These are phyloP conservation scores for Mastacembelus armatus DNA, from an alignment of 2,797 vertebrate genomes.

Conservation along the genomic window DNA sequence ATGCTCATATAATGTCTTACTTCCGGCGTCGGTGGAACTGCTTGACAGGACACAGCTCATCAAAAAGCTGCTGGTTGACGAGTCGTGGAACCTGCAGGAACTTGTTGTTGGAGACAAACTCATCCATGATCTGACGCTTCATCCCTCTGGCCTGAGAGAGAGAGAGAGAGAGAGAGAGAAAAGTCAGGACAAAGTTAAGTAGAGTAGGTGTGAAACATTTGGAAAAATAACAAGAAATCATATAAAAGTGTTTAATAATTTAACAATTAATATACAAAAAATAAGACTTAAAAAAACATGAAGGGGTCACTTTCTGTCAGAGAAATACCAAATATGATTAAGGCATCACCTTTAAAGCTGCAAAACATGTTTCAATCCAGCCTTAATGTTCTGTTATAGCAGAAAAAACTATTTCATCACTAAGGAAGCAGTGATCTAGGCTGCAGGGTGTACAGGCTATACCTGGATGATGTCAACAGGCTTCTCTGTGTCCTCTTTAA, in stretches of 20 bases:
- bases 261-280: no score
- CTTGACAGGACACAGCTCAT: constrained; percentile 94
- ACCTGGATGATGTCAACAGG: constrained; percentile 94
- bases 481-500: constrained; percentile 90
- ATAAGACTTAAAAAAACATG: no score
- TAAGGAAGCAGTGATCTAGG: neutral
- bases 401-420: neutral
- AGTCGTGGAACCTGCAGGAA: constrained; percentile 93
- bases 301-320: no score
- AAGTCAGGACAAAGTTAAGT: neutral
- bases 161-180: neutral
- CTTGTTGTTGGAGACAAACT: constrained; percentile 95
- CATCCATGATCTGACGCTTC: constrained; percentile 93
- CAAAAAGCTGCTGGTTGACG: constrained; percentile 93
- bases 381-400: neutral
- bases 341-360: neutral
- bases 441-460: constrained; percentile 11
- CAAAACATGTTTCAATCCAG: neutral
- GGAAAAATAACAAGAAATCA: neutral
- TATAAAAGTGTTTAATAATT: no score
- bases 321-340: neutral
- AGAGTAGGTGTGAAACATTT: neutral
- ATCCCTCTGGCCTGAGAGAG: constrained; percentile 87
- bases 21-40: constrained; percentile 92
- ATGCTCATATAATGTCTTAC: constrained; percentile 55